Evolutionary conservation across 2,113 vertebrate species (phyloP).

Genomic region (Macroglossus sobrinus): DNA sequence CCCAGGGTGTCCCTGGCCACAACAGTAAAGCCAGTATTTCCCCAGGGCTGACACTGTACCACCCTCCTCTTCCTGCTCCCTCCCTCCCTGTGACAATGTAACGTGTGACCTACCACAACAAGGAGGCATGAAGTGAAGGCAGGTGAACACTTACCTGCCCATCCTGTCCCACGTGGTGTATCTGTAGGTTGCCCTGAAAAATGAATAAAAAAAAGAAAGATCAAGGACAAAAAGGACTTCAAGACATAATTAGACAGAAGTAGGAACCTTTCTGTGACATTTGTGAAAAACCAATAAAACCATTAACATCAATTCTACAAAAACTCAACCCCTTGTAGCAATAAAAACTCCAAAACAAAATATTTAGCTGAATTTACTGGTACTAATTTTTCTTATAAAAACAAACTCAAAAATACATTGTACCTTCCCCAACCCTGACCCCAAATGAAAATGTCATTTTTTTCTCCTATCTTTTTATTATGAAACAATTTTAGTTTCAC

Average conservation of each 20-base stretch:
- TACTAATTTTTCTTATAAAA: background rate
- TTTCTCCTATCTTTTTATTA: background rate
- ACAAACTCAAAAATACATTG: background rate
- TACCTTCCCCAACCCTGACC: background rate
- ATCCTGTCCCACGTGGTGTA: conserved; percentile 97
- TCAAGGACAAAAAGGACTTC: background rate
- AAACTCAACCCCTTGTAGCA: background rate
- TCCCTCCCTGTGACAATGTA: background rate
- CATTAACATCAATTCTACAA: background rate
- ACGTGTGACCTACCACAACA: background rate
- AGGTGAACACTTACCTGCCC: conserved; percentile 90
- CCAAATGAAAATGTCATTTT: background rate
- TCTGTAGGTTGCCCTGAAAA: conserved; percentile 96
- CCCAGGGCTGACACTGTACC: accelerated
- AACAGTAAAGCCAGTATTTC: no score
- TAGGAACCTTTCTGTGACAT: background rate
- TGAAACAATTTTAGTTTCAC: background rate
- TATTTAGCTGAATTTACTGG: background rate
- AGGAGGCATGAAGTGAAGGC: background rate
- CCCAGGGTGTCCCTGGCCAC: background rate
- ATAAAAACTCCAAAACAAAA: background rate
- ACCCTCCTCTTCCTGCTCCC: background rate
- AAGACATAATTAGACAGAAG: background rate
- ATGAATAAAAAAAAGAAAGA: conserved; percentile 14
- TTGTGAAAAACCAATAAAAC: background rate